Base-by-base conservation (phyloP, 2,888 invertebrate genomes). In the Drosophila siamana region DNA sequence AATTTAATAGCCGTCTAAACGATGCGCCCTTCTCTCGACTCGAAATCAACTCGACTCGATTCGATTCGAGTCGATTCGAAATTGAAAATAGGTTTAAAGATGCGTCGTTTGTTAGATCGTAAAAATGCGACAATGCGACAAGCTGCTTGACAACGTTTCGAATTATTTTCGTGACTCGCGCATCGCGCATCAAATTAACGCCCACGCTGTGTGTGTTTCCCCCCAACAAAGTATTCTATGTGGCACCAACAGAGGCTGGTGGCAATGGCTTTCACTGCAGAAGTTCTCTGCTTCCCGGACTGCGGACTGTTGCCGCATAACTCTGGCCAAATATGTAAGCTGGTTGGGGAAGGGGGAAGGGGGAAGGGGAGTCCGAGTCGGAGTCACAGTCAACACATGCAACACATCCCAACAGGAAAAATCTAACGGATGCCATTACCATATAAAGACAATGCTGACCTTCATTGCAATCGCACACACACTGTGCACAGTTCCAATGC, bases 381-480 rank as follows among this genome's bases (percentile, higher is more conserved):
- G 6, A 16, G 13, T 16, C 30, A 16, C 28, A 16, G 26, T 80
- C 83, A 73, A 80, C 76, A 79, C 74, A 79, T 72, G 72, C 65
- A 69, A 9, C 65, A 69, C 82, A 85, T 84, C 85, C 74, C 86
- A 80, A 86, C 88, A 84, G 85, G 82, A 88, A 86, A 85, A 86
- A 69, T 55, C 86, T 88, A 87, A 89, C 87, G 89, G 89, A 86
- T 84, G 74, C 86, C 84, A 88, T 80, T 84, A 74, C 87, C 89
- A 89, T 88, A 87, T 79, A 82, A 68, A 80, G 87, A 60, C 72
- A 59, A 65, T 67, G 86, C 75, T 87, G 87, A 87, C 88, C 87
- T 87, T 87, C 87, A 87, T 87, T 87, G 86, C 88, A 88, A 78
- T 85, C 86, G 78, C 76, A 85, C 74, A 66, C 75, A 28, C 15